Evolutionary conservation across 2,113 vertebrate species (phyloP).

Genomic region (Morone chrysops): DNA sequence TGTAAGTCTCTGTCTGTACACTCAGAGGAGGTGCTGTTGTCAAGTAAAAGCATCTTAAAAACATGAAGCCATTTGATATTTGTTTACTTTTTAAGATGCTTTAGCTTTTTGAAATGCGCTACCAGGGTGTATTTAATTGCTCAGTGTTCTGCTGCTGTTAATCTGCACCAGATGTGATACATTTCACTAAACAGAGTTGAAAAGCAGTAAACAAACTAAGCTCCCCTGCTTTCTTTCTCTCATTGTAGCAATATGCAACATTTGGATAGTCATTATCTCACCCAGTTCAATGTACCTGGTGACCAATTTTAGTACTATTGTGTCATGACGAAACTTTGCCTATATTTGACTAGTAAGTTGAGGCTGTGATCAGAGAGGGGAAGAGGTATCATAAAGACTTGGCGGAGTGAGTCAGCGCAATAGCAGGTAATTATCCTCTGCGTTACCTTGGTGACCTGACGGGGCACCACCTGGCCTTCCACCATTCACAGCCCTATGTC

Average conservation of each 20-base stretch:
- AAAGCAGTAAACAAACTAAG: conserved; percentile 55
- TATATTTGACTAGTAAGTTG: conserved; percentile 16
- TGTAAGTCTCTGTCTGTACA: conserved; percentile 28
- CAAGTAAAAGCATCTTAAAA: conserved; percentile 45
- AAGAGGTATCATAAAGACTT: conserved; percentile 18
- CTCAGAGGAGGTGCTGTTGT: conserved; percentile 41
- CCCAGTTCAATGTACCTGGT: neutral
- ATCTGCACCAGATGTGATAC: conserved; percentile 74
- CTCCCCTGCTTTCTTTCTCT: conserved; percentile 10
- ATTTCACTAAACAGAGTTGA: conserved; percentile 48
- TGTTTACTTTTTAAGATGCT: no score
- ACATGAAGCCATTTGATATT: conserved; percentile 34
- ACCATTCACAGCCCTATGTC: conserved; percentile 28
- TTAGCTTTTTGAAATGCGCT: neutral
- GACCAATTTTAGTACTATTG: neutral
- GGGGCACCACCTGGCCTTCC: conserved; percentile 63
- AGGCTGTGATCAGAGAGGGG: conserved; percentile 20
- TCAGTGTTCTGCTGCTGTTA: conserved; percentile 66
- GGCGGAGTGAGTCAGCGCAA: conserved; percentile 50
- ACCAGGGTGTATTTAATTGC: conserved; percentile 58
- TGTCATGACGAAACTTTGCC: neutral
- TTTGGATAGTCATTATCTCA: neutral
- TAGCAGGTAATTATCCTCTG: conserved; percentile 63
- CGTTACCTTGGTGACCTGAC: conserved; percentile 65
- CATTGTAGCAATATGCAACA: neutral